Evolutionary conservation across 2,113 vertebrate genomes (phyloP).

Genomic region (Sakesphorus luctuosus): DNA sequence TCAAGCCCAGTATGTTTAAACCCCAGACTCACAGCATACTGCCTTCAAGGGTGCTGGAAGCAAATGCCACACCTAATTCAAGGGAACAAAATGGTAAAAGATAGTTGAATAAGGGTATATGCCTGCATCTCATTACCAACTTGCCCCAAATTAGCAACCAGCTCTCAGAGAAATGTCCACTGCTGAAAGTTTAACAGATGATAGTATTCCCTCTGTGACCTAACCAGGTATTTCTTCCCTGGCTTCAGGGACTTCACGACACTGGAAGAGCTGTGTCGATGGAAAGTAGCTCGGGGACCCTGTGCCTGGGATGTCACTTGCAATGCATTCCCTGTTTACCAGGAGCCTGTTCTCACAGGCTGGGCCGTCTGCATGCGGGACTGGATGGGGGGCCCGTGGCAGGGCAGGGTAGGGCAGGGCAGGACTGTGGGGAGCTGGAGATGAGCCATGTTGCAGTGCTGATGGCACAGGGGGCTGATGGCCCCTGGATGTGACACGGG

Average conservation of each 20-base stretch:
- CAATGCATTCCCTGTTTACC: background rate
- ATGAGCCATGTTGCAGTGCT: accelerated
- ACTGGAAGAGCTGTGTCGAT: background rate
- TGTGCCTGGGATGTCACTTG: too few species aligned
- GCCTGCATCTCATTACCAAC: background rate
- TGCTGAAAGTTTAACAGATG: background rate
- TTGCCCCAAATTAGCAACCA: background rate
- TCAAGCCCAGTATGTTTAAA: background rate
- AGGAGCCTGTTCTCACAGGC: background rate
- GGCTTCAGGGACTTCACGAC: background rate
- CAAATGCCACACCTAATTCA: background rate
- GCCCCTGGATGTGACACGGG: too few species aligned
- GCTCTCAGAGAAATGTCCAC: background rate
- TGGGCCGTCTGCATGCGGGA: accelerated
- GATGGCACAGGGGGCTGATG: background rate
- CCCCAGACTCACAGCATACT: background rate
- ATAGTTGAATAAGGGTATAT: background rate
- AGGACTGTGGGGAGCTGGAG: background rate
- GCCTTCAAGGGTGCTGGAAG: background rate
- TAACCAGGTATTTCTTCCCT: background rate
- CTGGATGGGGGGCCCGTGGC: background rate
- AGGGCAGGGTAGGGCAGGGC: background rate
- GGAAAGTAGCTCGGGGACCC: background rate
- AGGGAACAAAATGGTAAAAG: background rate
- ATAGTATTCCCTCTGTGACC: accelerated